Evolutionary conservation across 2,113 vertebrate genomes (phyloP), one percentile per base, ranked within the genome.

Genomic region (Cercopithecus mona): DNA sequence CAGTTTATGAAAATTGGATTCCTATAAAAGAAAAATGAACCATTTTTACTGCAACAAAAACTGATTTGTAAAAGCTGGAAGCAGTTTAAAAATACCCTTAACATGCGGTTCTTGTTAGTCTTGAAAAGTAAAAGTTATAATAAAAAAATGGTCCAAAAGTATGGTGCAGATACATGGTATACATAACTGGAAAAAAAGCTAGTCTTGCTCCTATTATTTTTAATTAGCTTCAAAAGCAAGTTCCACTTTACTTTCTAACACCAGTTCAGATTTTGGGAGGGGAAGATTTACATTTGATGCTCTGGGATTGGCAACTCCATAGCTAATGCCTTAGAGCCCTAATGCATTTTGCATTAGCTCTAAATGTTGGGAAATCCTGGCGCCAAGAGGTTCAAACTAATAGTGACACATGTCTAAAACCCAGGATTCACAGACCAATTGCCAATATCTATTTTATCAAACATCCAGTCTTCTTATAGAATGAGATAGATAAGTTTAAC

Each of bases 51-150:
- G 96, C 92, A 98, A 98, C 97, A 98, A 98, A 98, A 97, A 96
- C 96, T 98, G 97, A 98, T 98, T 98, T 98, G 98, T 98, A 98
- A 98, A 99, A 99, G 98, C 98, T 99, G 98, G 98, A 98, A 98
- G 97, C 96, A 97, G 97, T 99, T 99, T 98, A 98, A 98, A 98
- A 98, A 98, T 98, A 98, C 98, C 98, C 98, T 81, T 91, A 97
- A 96, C 98, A 99, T 98, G 98, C 97, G 98, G 98, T 99, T 99
- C 98, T 99, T 98, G 98, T 99, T 98, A 99, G 96, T 96, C 98
- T 98, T 98, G 98, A 98, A 98, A 98, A 98, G 95, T 98, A 99
- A 99, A 98, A 98, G 97, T 98, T 97, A 98, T 87, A 98, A 98
- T 97, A 98, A 97, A 98, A 98, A 99, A 98, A 93, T 35, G 94